A percentile compares a stretch with the other conserved stretches of the same genome.
Conservation (phyloP, 2,113 vertebrate species). For the Climacteris rufus region DNA sequence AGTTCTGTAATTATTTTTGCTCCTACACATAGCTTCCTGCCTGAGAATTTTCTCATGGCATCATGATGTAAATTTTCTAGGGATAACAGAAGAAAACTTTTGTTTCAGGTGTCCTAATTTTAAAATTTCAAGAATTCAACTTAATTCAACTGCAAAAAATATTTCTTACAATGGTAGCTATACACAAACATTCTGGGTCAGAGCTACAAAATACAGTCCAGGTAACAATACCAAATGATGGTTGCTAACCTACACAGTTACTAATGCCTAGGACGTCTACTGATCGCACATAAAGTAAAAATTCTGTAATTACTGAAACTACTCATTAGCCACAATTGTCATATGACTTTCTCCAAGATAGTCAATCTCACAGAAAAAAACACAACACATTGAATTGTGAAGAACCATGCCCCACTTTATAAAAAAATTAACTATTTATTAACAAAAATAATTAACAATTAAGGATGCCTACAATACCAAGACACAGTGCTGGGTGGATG, state of each 20-base stretch:
- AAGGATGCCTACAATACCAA: too few species aligned
- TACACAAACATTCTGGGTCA: background rate
- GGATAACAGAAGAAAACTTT: fast-evolving
- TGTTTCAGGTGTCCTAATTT: background rate
- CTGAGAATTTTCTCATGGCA: background rate
- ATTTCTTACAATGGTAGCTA: background rate
- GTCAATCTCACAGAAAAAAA: background rate
- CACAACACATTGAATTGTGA: fast-evolving
- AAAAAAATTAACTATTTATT: too few species aligned
- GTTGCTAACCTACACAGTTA: background rate
- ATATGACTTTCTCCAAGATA: background rate
- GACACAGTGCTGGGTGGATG: too few species aligned
- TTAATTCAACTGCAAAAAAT: background rate
- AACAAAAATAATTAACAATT: too few species aligned
- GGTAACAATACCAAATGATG: background rate
- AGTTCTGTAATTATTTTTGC: background rate
- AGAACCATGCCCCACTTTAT: too few species aligned
- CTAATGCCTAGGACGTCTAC: background rate
- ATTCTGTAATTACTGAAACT: background rate
- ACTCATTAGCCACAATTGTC: background rate
- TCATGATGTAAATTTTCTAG: background rate
- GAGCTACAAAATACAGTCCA: background rate
- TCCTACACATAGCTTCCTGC: background rate
- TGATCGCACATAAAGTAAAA: background rate
- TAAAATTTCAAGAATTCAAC: background rate